Evolutionary conservation across 2,797 vertebrate species (phyloP).

Genomic region (Poecilia wingei): DNA sequence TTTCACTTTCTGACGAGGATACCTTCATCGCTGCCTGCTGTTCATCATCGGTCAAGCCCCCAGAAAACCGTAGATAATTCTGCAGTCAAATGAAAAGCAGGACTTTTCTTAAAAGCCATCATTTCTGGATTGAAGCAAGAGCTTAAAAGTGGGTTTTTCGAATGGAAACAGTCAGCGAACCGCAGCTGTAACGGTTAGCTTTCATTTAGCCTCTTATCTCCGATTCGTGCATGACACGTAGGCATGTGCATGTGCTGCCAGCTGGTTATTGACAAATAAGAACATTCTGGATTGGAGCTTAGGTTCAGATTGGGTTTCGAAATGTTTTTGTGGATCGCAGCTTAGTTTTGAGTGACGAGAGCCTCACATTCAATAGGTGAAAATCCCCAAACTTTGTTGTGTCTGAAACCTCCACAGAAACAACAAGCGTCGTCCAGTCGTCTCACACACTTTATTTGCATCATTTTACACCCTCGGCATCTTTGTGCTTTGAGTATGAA

Average conservation of each 20-base stretch:
- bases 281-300: constrained; percentile 31
- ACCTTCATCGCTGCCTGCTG: constrained; percentile 22
- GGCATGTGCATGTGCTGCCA: constrained; percentile 20
- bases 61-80: constrained; percentile 38
- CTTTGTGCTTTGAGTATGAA: constrained; percentile 65
- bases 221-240: background rate
- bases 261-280: constrained; percentile 42
- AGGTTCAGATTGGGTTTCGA: background rate
- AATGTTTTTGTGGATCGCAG: background rate
- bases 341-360: constrained; percentile 4
- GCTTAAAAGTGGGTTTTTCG: constrained; percentile 46
- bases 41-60: constrained; percentile 30
- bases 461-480: constrained; percentile 72
- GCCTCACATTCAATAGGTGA: constrained; percentile 45
- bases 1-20: constrained; percentile 30
- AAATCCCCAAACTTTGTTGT: constrained; percentile 52
- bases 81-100: constrained; percentile 48
- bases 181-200: constrained; percentile 19
- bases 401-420: constrained; percentile 47
- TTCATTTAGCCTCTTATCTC: constrained; percentile 41
- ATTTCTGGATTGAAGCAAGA: constrained; percentile 36
- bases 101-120: constrained; percentile 48
- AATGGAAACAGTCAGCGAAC: constrained; percentile 54
- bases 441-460: constrained; percentile 55
- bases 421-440: constrained; percentile 65